phyloP scores from a whole-genome alignment of 2,113 vertebrate genomes.

The Terrapene triunguis region DNA sequence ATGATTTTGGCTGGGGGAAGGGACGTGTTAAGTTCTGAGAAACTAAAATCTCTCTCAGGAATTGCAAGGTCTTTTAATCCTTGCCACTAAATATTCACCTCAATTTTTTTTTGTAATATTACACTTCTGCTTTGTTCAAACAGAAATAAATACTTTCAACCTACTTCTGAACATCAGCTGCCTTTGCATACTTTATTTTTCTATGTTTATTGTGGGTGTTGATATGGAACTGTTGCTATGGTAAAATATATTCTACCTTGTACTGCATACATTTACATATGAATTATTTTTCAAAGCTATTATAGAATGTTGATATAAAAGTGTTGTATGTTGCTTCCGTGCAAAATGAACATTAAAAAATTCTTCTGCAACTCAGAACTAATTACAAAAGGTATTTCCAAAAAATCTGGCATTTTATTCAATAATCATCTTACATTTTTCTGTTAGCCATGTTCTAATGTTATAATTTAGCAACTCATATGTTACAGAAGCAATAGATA shows the following conservation, averaged over 20 bases:
- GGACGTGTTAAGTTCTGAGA: background rate
- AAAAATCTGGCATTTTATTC: constrained; percentile 35
- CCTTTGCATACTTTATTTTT: constrained; percentile 61
- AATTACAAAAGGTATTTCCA: constrained; percentile 9
- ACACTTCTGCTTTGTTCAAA: background rate
- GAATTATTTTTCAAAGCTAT: constrained; percentile 44
- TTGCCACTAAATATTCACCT: constrained; percentile 24
- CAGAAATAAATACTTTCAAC: background rate
- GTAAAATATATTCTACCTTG: constrained; percentile 63
- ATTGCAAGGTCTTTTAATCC: background rate
- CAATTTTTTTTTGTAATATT: background rate
- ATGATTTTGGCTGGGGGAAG: background rate
- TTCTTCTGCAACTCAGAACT: constrained; percentile 42
- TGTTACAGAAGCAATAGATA: constrained; percentile 16
- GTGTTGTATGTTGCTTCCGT: constrained; percentile 47
- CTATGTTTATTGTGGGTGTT: constrained; percentile 68
- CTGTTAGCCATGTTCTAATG: constrained; percentile 26
- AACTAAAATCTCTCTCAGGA: constrained; percentile 16
- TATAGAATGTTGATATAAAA: constrained; percentile 59
- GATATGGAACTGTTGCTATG: constrained; percentile 66
- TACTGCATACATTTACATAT: constrained; percentile 50
- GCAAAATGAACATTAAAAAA: constrained; percentile 46
- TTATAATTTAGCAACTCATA: constrained; percentile 18
- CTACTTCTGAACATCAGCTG: constrained; percentile 38
- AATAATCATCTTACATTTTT: constrained; percentile 20